phyloP scores from a whole-genome alignment of 2,797 vertebrate genomes.

The Danio choprae region DNA sequence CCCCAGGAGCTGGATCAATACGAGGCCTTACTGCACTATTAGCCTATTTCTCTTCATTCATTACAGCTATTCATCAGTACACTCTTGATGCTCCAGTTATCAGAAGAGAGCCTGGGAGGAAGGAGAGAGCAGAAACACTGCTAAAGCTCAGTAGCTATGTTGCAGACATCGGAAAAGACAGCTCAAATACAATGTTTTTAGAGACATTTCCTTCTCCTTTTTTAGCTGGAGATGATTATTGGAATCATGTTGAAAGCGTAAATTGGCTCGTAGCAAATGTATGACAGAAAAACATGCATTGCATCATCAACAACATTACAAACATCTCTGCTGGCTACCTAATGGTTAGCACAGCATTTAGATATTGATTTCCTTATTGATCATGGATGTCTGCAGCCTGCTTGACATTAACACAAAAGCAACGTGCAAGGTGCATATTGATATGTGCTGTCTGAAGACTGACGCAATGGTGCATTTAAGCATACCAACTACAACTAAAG shows the following conservation, averaged over 20 bases:
- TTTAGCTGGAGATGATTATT: conserved; percentile 13
- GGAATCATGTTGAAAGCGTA: conserved; percentile 11
- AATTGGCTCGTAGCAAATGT: conserved; percentile 29
- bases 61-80: conserved; percentile 42
- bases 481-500: conserved; percentile 29
- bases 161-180: not conserved
- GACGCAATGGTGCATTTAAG: conserved; percentile 5
- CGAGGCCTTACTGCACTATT: conserved; percentile 16
- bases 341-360: conserved; percentile 46
- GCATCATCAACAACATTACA: conserved; percentile 33
- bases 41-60: conserved; percentile 45
- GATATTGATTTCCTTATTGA: conserved; percentile 47
- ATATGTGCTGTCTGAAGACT: conserved; percentile 41
- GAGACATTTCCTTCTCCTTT: not conserved
- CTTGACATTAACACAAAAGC: conserved; percentile 51
- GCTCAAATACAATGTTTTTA: not conserved
- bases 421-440: conserved; percentile 42
- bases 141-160: not conserved
- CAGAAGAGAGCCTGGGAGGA: not conserved
- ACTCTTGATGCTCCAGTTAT: conserved; percentile 17
- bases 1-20: conserved; percentile 36
- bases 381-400: conserved; percentile 43
- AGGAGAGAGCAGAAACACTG: conserved; percentile 4
- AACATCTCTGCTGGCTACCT: conserved; percentile 36
- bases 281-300: conserved; percentile 40